Evolutionary conservation across 2,113 vertebrate species (phyloP), one percentile per base, ranked within the genome.

Genomic region (Todiramphus saurophagus): DNA sequence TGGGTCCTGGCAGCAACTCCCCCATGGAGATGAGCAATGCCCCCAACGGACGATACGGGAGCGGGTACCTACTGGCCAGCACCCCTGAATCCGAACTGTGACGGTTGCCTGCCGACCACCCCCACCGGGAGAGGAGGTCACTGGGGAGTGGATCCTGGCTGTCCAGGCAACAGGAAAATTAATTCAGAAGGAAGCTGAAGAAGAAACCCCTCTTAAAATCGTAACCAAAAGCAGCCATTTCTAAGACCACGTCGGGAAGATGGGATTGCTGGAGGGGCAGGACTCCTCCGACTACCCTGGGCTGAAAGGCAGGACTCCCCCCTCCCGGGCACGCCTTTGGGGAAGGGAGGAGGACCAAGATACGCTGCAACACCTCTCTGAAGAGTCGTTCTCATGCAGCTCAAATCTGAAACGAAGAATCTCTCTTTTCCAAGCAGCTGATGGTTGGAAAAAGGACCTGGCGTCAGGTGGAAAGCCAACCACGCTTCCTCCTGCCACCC

Each of bases 21-120:
- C 98, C 98, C 46, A 96, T 99, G 89, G 99, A 99, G 79, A 98
- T 98, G 98, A 98, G 98, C 94, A 97, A 96, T 33, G 98, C 99
- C 67, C 98, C 98, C 78, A 99, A 98, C 3, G 98, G 98, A 97
- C 99, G 99, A 20, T 99, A 99, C 2, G 99, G 99, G 83, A 99
- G 99, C 5, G 98, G 99, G 67, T 99, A 99, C 97, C 98, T 99
- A 35, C 98, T 99, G 97, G 99, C 99, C 51, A 98, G 98, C 96
- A 99, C 99, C 21, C 99, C 99, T 0, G 99, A 99, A 55, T 99
- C 99, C 0, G 99, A 99, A 98, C 98, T 99, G 98, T 99, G 98
- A 99, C 83, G 24, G 53, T 3, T 28, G 82, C 79, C 81, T 3
- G 62, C 83, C 37, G 1, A 2, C 96, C 95, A 33, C 14, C 88